These are phyloP conservation scores for Silurus meridionalis DNA, from an alignment of 2,113 vertebrate species.

Conservation along the genomic window DNA sequence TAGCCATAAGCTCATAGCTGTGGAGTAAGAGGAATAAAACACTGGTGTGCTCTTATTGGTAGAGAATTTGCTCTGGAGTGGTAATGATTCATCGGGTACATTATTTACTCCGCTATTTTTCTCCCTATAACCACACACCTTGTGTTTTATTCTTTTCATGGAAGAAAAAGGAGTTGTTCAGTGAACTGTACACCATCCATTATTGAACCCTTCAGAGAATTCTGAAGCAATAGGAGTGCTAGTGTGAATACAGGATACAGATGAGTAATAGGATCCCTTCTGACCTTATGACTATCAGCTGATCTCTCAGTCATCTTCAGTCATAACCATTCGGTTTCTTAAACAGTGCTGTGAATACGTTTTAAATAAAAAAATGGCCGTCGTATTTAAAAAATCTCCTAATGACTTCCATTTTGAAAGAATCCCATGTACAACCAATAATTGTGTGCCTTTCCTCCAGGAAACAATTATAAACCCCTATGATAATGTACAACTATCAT, in stretches of 20 bases:
- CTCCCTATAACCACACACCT: background rate
- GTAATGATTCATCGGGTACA: no score
- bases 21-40: no score
- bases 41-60: no score
- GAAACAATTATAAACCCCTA: background rate
- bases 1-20: no score
- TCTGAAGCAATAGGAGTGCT: background rate
- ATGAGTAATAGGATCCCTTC: background rate
- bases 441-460: constrained; percentile 11
- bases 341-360: background rate
- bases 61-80: no score
- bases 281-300: background rate
- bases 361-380: no score
- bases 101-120: background rate
- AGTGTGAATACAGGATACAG: background rate
- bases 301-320: background rate
- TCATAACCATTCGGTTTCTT: background rate
- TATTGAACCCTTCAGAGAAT: background rate
- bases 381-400: background rate
- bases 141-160: background rate
- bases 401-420: background rate
- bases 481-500: background rate
- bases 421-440: background rate
- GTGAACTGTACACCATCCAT: background rate
- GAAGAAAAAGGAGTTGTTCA: background rate